phyloP scores from a whole-genome alignment of 1,140 invertebrate genomes.

The Carposina sasakii region DNA sequence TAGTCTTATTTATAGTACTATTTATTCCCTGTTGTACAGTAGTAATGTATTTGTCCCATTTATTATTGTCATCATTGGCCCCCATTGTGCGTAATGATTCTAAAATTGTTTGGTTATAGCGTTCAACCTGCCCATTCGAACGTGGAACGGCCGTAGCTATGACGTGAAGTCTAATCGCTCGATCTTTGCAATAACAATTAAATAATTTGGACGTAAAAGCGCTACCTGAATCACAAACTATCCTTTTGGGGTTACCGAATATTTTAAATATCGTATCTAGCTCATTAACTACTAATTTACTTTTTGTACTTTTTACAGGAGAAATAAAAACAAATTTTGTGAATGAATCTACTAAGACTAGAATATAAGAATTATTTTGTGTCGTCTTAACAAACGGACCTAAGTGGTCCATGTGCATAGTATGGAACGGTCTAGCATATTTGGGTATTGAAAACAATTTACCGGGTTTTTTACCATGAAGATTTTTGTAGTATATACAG shows the following conservation, averaged over 20 bases:
- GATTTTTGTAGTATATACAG: constrained; percentile 12
- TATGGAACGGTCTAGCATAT: constrained; percentile 1
- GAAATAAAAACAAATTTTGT: constrained; percentile 1
- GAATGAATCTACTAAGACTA: constrained; percentile 10
- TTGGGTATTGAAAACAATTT: constrained; percentile 5
- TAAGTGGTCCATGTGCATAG: constrained; percentile 6
- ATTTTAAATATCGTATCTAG: not conserved
- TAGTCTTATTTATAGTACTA: not conserved
- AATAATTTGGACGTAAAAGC: not conserved
- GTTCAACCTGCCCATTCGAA: not conserved
- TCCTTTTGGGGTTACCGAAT: not conserved
- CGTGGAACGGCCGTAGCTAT: not conserved
- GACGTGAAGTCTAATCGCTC: not conserved
- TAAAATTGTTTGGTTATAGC: not conserved
- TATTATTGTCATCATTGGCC: not conserved
- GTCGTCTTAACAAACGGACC: not conserved
- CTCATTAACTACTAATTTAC: not conserved
- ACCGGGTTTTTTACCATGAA: constrained; percentile 9
- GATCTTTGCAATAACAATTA: not conserved
- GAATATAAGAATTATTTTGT: not conserved
- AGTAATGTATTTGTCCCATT: not conserved
- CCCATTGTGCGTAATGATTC: not conserved
- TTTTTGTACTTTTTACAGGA: not conserved
- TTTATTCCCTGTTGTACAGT: not conserved
- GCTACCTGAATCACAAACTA: not conserved